Evolutionary conservation across 2,888 invertebrate genomes (phyloP), one percentile per base, ranked within the genome.

Genomic region (Gari tellinella): DNA sequence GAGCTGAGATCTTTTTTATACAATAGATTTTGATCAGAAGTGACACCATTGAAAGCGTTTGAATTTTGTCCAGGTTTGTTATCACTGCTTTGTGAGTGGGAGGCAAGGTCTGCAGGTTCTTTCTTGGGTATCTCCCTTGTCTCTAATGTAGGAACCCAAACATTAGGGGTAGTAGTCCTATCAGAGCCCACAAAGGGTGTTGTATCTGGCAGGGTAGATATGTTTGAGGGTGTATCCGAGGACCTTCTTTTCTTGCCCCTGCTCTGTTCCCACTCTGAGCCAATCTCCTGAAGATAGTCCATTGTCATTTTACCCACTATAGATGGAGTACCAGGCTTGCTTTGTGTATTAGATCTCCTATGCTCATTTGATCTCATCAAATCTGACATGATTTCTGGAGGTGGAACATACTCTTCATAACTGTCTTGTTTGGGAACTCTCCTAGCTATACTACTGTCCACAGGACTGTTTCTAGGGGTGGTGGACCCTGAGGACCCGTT

Each of bases 201-300:
- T 19, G 14, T 15, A 19, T 31, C 26, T 21, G 64, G 78, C 4
- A 51, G 40, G 23, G 7, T 41, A 1, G 17, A 45, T 26, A 37
- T 4, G 5, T 48, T 19, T 8, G 23, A 15, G 15, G 21, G 15
- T 25, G 8, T 26, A 12, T 52, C 19, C 0, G 21, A 2, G n/a
- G 19, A 37, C 1, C n/a, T 21, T 31, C 37, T 23, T 5, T 23
- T 14, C 38, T 17, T 48, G 15, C 37, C 14, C n/a, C 38, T 52
- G 23, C 46, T 72, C 19, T 37, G 19, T 46, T 72, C 65, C 87
- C 86, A 87, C 61, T 89, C 88, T 46, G 70, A 68, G 4, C 85
- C 87, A 25, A 89, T 74, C 51, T 81, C 81, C 48, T 86, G 82
- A 14, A 88, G 69, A 61, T 88, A 88, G 48, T 88, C 80, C 23